These are phyloP conservation scores for Catocala fraxini DNA, from an alignment of 2,888 invertebrate genomes.

Conservation along the genomic window DNA sequence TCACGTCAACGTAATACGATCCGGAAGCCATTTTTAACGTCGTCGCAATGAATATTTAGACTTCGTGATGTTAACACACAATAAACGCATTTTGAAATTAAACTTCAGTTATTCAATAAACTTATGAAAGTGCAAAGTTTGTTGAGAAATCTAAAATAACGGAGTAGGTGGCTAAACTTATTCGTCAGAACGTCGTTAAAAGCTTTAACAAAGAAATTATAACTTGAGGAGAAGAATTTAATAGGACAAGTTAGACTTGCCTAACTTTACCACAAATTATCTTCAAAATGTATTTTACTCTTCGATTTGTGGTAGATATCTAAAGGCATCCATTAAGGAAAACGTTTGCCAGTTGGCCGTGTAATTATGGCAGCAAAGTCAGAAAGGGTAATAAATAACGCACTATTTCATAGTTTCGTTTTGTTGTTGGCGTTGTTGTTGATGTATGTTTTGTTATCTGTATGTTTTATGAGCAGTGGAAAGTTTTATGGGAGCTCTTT, in stretches of 20 bases:
- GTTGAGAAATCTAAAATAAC: slow-evolving; percentile 42
- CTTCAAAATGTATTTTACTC: slow-evolving; percentile 42
- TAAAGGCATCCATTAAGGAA: slow-evolving; percentile 27
- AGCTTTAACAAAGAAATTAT: slow-evolving; percentile 51
- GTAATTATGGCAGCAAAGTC: slow-evolving; percentile 11
- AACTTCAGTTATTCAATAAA: slow-evolving; percentile 40
- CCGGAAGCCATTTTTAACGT: slow-evolving; percentile 27
- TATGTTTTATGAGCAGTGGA: no score
- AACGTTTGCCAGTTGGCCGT: slow-evolving; percentile 21
- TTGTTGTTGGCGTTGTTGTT: not conserved
- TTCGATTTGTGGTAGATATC: slow-evolving; percentile 30
- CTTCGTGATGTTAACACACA: slow-evolving; percentile 35
- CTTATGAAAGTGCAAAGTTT: slow-evolving; percentile 48
- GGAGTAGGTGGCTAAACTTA: slow-evolving; percentile 43
- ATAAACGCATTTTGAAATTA: slow-evolving; percentile 33
- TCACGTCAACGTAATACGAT: slow-evolving; percentile 17
- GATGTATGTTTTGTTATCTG: not conserved
- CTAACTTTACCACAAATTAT: slow-evolving; percentile 41
- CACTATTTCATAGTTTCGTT: not conserved
- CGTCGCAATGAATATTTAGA: slow-evolving; percentile 18
- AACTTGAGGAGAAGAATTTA: slow-evolving; percentile 48
- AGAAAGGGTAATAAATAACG: not conserved
- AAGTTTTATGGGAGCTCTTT: no score
- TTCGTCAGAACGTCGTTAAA: slow-evolving; percentile 46
- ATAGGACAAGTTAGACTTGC: slow-evolving; percentile 41